These are phyloP conservation scores for Ennomos quercinarius DNA, from an alignment of 2,888 invertebrate species.

Conservation along the genomic window DNA sequence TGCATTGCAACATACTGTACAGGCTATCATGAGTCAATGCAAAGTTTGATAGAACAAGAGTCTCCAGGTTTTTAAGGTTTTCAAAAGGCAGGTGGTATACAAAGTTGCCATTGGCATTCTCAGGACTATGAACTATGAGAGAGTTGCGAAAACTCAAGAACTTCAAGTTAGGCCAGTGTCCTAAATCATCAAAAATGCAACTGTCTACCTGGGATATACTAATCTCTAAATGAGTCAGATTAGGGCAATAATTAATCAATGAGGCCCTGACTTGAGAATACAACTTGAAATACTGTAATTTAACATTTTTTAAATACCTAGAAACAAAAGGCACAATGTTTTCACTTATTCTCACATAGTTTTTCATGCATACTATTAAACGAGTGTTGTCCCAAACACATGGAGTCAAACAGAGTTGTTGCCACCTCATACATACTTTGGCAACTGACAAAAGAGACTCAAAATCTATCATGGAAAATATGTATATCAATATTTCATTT, in stretches of 20 bases:
- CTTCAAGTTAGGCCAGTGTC: constrained; percentile 79
- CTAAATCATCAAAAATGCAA: constrained; percentile 81
- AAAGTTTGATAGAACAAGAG: constrained; percentile 79
- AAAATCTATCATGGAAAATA: constrained; percentile 83
- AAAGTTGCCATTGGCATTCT: constrained; percentile 79
- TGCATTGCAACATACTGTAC: constrained; percentile 79
- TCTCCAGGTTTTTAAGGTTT: constrained; percentile 74
- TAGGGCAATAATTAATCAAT: constrained; percentile 80
- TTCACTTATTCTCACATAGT: constrained; percentile 80
- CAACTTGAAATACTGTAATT: constrained; percentile 83
- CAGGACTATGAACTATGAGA: constrained; percentile 76
- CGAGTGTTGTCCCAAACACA: constrained; percentile 83
- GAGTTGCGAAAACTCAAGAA: constrained; percentile 83
- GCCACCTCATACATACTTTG: constrained; percentile 81
- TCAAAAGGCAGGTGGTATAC: constrained; percentile 82
- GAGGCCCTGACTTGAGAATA: constrained; percentile 81
- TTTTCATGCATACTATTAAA: constrained; percentile 82
- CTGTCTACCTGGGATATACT: constrained; percentile 84
- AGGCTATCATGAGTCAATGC: constrained; percentile 78
- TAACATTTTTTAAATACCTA: constrained; percentile 81
- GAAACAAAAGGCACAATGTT: constrained; percentile 83
- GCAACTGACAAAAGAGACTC: constrained; percentile 79
- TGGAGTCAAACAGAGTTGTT: constrained; percentile 78
- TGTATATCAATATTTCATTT: constrained; percentile 82
- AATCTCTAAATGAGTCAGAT: constrained; percentile 83